phyloP scores from a whole-genome alignment of 1,140 invertebrate species.

The Lithobius niger region DNA sequence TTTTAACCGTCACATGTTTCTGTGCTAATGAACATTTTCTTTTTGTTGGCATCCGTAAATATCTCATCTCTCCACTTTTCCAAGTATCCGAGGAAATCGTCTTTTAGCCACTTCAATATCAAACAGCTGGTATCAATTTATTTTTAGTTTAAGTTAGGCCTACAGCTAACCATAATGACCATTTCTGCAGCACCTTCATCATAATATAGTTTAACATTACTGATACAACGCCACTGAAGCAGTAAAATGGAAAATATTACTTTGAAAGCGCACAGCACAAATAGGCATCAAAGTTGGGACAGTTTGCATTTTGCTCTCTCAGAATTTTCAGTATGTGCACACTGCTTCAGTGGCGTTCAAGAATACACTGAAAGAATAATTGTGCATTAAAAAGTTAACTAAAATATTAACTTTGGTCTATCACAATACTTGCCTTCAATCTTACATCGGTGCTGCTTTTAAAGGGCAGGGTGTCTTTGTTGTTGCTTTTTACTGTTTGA shows the following conservation, averaged over 20 bases:
- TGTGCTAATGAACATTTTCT: conserved; percentile 4
- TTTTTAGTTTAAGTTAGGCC: not conserved
- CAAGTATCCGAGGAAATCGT: not conserved
- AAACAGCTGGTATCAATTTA: not conserved
- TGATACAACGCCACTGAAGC: not conserved
- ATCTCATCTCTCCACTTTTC: conserved; percentile 1
- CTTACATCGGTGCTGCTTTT: not conserved
- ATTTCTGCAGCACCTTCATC: not conserved
- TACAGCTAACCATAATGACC: not conserved
- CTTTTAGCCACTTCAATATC: conserved; percentile 3
- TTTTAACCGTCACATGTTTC: not conserved
- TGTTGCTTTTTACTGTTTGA: not conserved
- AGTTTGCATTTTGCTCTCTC: no score
- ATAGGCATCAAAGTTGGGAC: not conserved
- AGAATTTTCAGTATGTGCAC: no score
- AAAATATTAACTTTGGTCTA: not conserved
- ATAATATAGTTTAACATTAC: not conserved
- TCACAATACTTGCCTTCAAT: conserved; percentile 1
- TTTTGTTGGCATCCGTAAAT: not conserved
- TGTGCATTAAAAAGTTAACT: not conserved
- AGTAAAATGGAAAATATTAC: not conserved
- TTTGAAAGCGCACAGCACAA: not conserved
- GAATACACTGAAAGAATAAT: no score
- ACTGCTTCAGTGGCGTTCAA: no score
- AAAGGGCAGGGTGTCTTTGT: not conserved